phyloP scores from a whole-genome alignment of 2,113 vertebrate species.

The Diphyllodes magnificus region DNA sequence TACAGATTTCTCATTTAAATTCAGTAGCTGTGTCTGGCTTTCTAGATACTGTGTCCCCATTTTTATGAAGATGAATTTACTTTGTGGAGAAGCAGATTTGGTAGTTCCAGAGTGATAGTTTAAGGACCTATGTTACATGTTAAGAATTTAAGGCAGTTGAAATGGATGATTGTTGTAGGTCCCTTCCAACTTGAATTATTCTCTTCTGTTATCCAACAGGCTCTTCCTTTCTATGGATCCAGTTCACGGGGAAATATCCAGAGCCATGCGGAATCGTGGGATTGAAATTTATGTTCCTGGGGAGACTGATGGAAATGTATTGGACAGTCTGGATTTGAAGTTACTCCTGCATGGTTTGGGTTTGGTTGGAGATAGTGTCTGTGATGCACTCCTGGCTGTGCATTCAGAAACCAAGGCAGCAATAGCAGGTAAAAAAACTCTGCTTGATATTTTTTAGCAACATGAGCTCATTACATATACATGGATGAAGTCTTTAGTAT shows the following conservation, averaged over 20 bases:
- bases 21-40: not conserved
- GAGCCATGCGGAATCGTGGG: conserved; percentile 96
- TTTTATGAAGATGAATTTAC: not conserved
- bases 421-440: conserved; percentile 78
- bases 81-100: not conserved
- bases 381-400: conserved; percentile 82
- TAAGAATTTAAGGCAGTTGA: not conserved
- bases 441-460: not conserved
- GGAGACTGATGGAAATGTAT: conserved; percentile 72
- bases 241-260: conserved; percentile 91
- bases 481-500: not conserved
- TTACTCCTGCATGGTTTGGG: conserved; percentile 84
- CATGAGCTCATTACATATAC: not conserved
- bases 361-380: conserved; percentile 83
- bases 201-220: conserved; percentile 57
- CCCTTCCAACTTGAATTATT: not conserved
- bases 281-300: conserved; percentile 91
- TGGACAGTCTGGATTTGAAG: conserved; percentile 85
- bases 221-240: conserved; percentile 97
- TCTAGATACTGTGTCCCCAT: not conserved
- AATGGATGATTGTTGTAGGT: not conserved
- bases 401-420: conserved; percentile 78
- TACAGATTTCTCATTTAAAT: not conserved
- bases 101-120: not conserved
- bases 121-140: not conserved